These are phyloP conservation scores for Ptiloglossa arizonensis DNA, from an alignment of 1,140 invertebrate species.

Conservation along the genomic window DNA sequence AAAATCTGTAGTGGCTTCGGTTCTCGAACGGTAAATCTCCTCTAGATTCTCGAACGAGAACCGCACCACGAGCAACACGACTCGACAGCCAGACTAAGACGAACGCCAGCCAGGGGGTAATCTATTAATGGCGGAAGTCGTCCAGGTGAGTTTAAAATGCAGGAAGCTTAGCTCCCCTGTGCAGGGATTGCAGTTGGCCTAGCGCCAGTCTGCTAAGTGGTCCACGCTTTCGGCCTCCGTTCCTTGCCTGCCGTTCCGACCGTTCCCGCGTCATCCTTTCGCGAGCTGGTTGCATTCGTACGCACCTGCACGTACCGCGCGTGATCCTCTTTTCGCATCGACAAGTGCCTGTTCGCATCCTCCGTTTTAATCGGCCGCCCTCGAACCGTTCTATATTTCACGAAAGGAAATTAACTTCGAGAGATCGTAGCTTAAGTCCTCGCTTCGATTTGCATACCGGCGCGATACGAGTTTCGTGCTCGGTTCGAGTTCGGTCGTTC, in stretches of 20 bases:
- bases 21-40: slow-evolving; percentile 9
- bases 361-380: slow-evolving; percentile 46
- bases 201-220: slow-evolving; percentile 71
- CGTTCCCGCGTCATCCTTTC: background rate
- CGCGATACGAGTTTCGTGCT: background rate
- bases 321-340: slow-evolving; percentile 44
- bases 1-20: background rate
- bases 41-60: slow-evolving; percentile 9
- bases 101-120: slow-evolving; percentile 66
- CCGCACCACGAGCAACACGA: slow-evolving; percentile 14
- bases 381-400: slow-evolving; percentile 14
- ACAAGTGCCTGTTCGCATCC: slow-evolving; percentile 11
- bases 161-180: slow-evolving; percentile 64
- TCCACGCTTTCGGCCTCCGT: slow-evolving; percentile 62
- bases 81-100: slow-evolving; percentile 46
- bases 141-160: slow-evolving; percentile 72
- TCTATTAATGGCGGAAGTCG: slow-evolving; percentile 72
- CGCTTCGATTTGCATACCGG: slow-evolving; percentile 5
- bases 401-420: slow-evolving; percentile 39
- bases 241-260: background rate
- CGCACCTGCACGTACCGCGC: slow-evolving; percentile 38
- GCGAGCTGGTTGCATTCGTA: slow-evolving; percentile 38
- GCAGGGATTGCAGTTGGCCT: slow-evolving; percentile 74
- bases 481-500: background rate
- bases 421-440: slow-evolving; percentile 24